Evolutionary conservation across 2,888 invertebrate species (phyloP), one percentile per base, ranked within the genome.

Genomic region (Temnothorax ravouxi): DNA sequence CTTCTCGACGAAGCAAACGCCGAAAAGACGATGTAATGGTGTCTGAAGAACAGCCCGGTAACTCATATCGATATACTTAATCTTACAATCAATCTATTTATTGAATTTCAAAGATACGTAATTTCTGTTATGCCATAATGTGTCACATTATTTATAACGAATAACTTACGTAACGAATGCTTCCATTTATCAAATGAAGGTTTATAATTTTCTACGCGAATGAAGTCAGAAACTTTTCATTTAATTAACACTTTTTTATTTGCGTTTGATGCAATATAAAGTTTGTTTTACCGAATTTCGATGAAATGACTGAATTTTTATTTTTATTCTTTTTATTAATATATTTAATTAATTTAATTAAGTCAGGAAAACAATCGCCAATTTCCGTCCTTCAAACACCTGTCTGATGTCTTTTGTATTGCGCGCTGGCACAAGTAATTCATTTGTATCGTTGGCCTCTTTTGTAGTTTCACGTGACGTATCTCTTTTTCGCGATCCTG

Each of bases 401-500:
- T 38, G 41, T 76, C 50, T 21, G n/a, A 66, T 66, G 8, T 44
- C 44, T 69, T 77, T 77, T 66, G 3, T 66, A 77, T 52, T 54
- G 54, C 15, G 50, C 76, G 21, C 9, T 54, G 64, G 13, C 25
- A 77, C 66, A 54, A n/a, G 5, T 66, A 66, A 44, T 77, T n/a
- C 5, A 66, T 77, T 71, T 13, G 18, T 18, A 72, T 72, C 25
- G 29, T 29, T 59, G n/a, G 13, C 61, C 21, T 47, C 13, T 69
- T 67, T 61, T 79, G 9, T 59, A 69, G 74, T 83, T 85, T 83
- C 47, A 71, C 75, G 82, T 79, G 84, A 77, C 80, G 76, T 86
- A 87, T 85, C 81, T 54, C 56, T 86, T 84, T 84, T 83, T 54
- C 41, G 84, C 82, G 86, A 85, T 84, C 75, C 81, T 88, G 69